Evolutionary conservation across 2,113 vertebrate species (phyloP).

Genomic region (Vulpes vulpes): DNA sequence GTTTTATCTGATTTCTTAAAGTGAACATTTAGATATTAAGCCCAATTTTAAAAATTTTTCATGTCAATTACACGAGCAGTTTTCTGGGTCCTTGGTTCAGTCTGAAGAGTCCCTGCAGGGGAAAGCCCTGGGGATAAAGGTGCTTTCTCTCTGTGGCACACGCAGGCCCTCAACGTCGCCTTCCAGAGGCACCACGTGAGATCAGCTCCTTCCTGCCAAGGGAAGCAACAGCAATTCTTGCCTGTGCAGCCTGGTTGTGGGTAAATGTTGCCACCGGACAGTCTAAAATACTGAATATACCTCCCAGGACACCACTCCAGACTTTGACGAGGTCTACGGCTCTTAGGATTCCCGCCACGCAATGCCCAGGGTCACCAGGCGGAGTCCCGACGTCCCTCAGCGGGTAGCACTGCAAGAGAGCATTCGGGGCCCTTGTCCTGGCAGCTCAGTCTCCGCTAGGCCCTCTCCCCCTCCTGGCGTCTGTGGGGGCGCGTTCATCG

Average conservation of each 20-base stretch:
- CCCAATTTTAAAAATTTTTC: neutral
- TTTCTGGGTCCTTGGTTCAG: neutral
- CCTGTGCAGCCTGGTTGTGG: neutral
- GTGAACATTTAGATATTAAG: conserved; percentile 9
- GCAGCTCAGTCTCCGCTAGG: neutral
- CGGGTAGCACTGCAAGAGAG: neutral
- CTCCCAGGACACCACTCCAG: neutral
- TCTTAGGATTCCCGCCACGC: neutral
- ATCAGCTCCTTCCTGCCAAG: neutral
- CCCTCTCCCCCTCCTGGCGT: neutral
- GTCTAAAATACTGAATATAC: neutral
- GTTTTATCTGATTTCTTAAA: conserved; percentile 19
- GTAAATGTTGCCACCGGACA: neutral
- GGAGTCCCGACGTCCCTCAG: neutral
- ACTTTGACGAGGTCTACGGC: neutral
- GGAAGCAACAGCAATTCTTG: neutral
- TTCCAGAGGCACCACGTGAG: neutral
- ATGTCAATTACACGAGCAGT: neutral
- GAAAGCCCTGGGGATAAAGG: neutral
- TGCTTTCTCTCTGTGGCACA: neutral
- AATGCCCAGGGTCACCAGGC: neutral
- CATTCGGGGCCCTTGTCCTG: neutral
- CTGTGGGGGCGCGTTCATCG: neutral
- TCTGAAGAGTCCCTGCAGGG: neutral
- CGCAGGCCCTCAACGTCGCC: neutral